phyloP scores from a whole-genome alignment of 2,888 invertebrate species.

The Xiphydria camelus region DNA sequence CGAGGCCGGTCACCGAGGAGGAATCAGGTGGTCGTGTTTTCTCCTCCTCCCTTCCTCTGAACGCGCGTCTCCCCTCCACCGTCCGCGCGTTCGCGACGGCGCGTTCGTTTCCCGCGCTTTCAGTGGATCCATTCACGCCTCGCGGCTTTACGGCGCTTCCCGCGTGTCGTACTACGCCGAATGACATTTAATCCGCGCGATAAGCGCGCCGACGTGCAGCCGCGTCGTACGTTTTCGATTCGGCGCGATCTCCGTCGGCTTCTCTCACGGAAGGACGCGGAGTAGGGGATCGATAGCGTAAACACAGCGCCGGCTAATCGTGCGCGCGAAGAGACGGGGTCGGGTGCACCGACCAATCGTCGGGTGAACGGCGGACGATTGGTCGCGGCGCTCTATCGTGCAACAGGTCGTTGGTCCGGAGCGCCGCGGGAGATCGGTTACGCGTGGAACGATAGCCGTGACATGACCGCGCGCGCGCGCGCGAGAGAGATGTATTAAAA shows the following conservation, averaged over 20 bases:
- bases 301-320: too few species aligned
- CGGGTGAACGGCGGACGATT: conserved; percentile 26
- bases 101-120: conserved; percentile 23
- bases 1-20: too few species aligned
- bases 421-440: conserved; percentile 11
- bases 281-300: too few species aligned
- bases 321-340: conserved; percentile 3
- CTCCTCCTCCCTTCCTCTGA: conserved; percentile 29
- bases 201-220: too few species aligned
- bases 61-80: conserved; percentile 18
- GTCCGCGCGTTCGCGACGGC: conserved; percentile 26
- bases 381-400: conserved; percentile 25
- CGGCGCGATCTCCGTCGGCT: too few species aligned
- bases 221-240: too few species aligned
- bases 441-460: conserved; percentile 20
- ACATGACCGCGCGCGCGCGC: conserved; percentile 19
- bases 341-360: conserved; percentile 20
- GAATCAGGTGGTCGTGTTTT: conserved; percentile 29
- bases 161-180: too few species aligned
- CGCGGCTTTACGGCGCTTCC: too few species aligned
- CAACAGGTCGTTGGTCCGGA: conserved; percentile 53
- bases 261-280: too few species aligned
- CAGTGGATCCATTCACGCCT: conserved; percentile 22
- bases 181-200: too few species aligned
- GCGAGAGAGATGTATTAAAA: conserved; percentile 15